These are phyloP conservation scores for Pristionchus maxplancki DNA, from an alignment of 2,888 invertebrate species.

Conservation along the genomic window DNA sequence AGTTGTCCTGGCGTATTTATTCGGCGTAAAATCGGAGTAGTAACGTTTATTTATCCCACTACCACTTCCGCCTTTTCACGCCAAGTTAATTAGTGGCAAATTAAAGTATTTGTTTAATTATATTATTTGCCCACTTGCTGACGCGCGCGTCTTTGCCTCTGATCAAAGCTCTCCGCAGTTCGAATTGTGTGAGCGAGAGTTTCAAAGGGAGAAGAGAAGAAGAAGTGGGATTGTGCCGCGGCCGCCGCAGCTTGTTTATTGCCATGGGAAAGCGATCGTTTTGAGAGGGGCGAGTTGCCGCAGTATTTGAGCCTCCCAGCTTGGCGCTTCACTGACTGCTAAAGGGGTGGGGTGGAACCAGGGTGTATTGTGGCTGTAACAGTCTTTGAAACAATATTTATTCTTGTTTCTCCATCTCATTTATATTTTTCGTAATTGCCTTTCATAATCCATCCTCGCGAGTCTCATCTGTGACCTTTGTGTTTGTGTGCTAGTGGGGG, in stretches of 20 bases:
- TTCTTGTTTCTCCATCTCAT: neutral
- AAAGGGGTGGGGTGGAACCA: neutral
- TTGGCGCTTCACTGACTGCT: neutral
- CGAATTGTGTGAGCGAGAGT: neutral
- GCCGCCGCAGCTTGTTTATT: conserved; percentile 17
- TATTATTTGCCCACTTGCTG: neutral
- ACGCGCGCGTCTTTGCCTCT: neutral
- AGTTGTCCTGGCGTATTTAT: no score
- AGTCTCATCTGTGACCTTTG: neutral
- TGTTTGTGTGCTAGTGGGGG: neutral
- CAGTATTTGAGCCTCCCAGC: neutral
- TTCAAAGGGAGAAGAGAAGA: conserved; percentile 11
- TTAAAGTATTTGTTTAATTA: neutral
- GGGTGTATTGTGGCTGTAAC: no score
- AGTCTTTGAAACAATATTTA: no score
- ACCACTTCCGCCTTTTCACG: no score
- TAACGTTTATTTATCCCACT: no score
- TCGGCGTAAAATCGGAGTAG: no score
- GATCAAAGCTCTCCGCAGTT: conserved; percentile 1
- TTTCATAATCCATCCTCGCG: no score
- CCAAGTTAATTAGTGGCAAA: neutral
- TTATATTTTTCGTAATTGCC: no score
- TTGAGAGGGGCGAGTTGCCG: neutral
- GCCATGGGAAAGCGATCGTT: conserved; percentile 37
- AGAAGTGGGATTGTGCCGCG: neutral